phyloP scores from a whole-genome alignment of 2,888 invertebrate species.

The Parapristionchus giblindavisi region DNA sequence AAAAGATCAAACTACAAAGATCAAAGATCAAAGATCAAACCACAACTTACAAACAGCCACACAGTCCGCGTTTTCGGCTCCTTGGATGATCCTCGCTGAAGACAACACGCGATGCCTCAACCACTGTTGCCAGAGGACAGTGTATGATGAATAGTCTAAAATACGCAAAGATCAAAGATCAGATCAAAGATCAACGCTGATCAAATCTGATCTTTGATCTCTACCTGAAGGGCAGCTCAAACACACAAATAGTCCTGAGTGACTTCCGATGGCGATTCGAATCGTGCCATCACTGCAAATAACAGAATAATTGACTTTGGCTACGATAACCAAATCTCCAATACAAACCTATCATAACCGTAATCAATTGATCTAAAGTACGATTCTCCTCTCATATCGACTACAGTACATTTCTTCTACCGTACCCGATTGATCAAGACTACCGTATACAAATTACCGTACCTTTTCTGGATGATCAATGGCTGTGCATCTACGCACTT shows the following conservation, averaged over 20 bases:
- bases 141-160: not conserved
- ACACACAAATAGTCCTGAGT: conserved; percentile 34
- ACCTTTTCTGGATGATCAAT: conserved; percentile 20
- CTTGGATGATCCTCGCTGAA: not conserved
- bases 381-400: not conserved
- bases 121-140: not conserved
- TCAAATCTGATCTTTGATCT: conserved; percentile 1
- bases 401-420: not conserved
- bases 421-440: not conserved
- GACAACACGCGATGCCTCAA: conserved; percentile 31
- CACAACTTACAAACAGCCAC: conserved; percentile 19
- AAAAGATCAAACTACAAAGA: not conserved
- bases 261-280: conserved; percentile 31
- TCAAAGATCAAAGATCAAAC: not conserved
- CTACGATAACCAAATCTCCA: not conserved
- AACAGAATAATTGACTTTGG: not conserved
- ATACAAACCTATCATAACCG: not conserved
- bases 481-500: conserved; percentile 36
- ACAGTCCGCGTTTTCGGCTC: not conserved
- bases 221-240: too few species aligned
- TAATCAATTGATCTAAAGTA: not conserved
- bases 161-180: conserved; percentile 1
- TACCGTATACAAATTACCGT: not conserved
- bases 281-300: not conserved
- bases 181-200: not conserved